Conservation (phyloP, 2,113 vertebrate genomes). For the Corythornis cristatus region DNA sequence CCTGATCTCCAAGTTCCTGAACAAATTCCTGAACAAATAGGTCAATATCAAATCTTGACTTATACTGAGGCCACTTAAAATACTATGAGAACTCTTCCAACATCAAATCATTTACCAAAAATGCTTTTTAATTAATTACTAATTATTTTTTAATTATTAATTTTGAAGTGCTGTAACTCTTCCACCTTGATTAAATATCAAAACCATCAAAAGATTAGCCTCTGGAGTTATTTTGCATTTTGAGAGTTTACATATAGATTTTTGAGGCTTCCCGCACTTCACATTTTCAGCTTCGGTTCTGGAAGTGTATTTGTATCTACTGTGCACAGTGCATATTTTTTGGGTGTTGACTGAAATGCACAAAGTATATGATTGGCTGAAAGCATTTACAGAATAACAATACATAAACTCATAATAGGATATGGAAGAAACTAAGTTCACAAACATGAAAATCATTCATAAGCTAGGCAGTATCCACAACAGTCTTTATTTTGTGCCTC, state of each 20-base stretch:
- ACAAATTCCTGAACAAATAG: background rate
- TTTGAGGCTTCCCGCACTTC: background rate
- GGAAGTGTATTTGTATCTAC: background rate
- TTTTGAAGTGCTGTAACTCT: background rate
- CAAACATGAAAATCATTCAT: background rate
- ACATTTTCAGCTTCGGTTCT: background rate
- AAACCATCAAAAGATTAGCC: background rate
- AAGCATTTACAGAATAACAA: background rate
- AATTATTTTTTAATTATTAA: background rate
- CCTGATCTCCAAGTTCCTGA: background rate
- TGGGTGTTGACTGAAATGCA: background rate
- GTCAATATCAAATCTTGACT: background rate
- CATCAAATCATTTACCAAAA: background rate
- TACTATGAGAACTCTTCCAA: background rate
- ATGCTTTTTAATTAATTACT: background rate
- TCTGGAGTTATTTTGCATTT: background rate
- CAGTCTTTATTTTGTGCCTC: background rate
- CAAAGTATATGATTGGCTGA: background rate
- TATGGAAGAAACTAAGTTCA: background rate
- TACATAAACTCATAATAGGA: background rate
- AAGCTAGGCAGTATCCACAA: background rate
- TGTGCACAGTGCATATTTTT: background rate
- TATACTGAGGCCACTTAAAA: background rate
- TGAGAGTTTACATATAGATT: background rate
- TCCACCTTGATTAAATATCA: background rate